Evolutionary conservation across 2,888 invertebrate species (phyloP).

Genomic region (Drosophila quinaria): DNA sequence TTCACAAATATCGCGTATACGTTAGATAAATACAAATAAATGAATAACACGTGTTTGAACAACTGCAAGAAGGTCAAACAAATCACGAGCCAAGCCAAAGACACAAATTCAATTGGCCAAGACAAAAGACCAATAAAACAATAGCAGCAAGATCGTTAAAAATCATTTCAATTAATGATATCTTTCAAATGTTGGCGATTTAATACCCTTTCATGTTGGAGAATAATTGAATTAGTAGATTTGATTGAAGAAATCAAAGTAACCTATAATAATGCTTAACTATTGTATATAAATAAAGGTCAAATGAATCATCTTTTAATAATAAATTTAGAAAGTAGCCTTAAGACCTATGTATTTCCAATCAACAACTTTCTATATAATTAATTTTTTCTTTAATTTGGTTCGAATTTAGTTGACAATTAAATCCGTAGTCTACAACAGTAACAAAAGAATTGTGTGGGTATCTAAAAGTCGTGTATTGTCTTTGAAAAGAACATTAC

Average conservation of each 20-base stretch:
- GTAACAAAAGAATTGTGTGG: not conserved
- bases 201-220: constrained; percentile 3
- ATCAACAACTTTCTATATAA: not conserved
- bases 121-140: constrained; percentile 31
- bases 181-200: not conserved
- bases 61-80: constrained; percentile 65
- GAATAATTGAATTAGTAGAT: not conserved
- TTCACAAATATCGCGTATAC: constrained; percentile 4
- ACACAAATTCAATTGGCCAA: constrained; percentile 56
- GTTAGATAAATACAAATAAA: constrained; percentile 33
- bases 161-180: constrained; percentile 4
- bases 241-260: not conserved
- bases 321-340: not conserved
- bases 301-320: not conserved
- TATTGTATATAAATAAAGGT: not conserved
- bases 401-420: not conserved
- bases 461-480: constrained; percentile 36
- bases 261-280: too few relatives aligned
- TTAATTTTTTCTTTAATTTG: not conserved
- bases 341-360: not conserved
- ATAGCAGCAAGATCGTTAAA: constrained; percentile 10
- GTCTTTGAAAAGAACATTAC: not conserved
- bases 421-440: not conserved
- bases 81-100: constrained; percentile 51
- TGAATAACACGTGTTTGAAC: constrained; percentile 62